These are phyloP conservation scores for Phanerotoma sp. DNA, from an alignment of 2,888 invertebrate genomes.

Conservation along the genomic window DNA sequence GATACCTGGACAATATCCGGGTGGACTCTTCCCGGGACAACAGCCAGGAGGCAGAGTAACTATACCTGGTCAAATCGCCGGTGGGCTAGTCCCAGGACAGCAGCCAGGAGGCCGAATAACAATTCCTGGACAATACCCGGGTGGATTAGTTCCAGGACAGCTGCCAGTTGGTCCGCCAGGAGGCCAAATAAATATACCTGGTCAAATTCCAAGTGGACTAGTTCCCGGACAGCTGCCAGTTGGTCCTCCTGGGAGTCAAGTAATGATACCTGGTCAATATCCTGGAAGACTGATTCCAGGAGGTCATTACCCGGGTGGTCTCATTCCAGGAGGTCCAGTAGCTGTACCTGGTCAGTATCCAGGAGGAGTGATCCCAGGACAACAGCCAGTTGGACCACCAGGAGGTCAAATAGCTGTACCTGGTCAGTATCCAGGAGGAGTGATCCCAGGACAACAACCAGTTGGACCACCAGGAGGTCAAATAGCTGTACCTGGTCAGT, in stretches of 20 bases:
- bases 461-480: slow-evolving; percentile 18
- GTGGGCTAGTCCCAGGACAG: slow-evolving; percentile 21
- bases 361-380: slow-evolving; percentile 27
- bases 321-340: not conserved
- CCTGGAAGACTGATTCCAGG: slow-evolving; percentile 8
- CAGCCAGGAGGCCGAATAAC: slow-evolving; percentile 21
- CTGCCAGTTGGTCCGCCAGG: slow-evolving; percentile 4
- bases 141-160: too few species aligned
- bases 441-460: too few species aligned
- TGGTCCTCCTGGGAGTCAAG: not conserved
- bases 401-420: slow-evolving; percentile 7
- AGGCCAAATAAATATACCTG: slow-evolving; percentile 24
- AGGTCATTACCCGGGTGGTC: not conserved
- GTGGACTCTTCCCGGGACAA: slow-evolving; percentile 4
- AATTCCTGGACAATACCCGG: slow-evolving; percentile 21
- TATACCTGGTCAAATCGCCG: not conserved
- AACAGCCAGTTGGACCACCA: too few species aligned
- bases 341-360: slow-evolving; percentile 26
- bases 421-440: slow-evolving; percentile 12
- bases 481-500: not conserved
- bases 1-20: slow-evolving; percentile 23
- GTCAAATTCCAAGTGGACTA: slow-evolving; percentile 22
- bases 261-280: slow-evolving; percentile 13
- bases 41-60: slow-evolving; percentile 5
- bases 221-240: too few species aligned